Evolutionary conservation across 2,797 vertebrate species (phyloP).

Genomic region (Galaxias olidus): DNA sequence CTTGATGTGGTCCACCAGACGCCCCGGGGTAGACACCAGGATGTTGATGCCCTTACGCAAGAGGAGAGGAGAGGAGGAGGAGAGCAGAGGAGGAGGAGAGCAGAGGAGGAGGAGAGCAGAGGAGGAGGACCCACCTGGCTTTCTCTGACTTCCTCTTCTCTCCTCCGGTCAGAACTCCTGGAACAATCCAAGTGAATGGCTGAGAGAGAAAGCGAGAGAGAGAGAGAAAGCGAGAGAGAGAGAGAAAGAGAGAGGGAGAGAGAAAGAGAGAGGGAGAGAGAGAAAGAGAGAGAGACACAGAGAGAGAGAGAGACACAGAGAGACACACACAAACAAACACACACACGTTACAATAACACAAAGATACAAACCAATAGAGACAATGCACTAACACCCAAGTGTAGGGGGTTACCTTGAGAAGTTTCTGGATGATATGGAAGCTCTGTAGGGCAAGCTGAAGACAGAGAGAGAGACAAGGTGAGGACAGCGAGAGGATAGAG

Average conservation of each 20-base stretch:
- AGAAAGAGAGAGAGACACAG: neutral
- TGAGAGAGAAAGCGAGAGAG: conserved; percentile 51
- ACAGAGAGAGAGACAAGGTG: neutral
- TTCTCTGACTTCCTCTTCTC: conserved; percentile 97
- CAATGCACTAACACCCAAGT: neutral
- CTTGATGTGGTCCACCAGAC: conserved; percentile 92
- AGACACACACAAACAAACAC: conserved; percentile 5
- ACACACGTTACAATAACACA: too few species aligned
- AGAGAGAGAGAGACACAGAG: conserved; percentile 18
- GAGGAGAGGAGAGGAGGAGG: neutral
- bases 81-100: neutral
- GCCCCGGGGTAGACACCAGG: conserved; percentile 90
- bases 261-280: conserved; percentile 34
- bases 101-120: neutral
- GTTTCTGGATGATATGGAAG: conserved; percentile 89
- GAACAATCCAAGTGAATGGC: conserved; percentile 87
- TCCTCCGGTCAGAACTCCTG: conserved; percentile 96
- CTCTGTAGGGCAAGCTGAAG: conserved; percentile 89
- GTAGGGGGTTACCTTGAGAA: conserved; percentile 95
- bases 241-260: conserved; percentile 45
- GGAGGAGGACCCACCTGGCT: conserved; percentile 81
- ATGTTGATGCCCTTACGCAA: conserved; percentile 95
- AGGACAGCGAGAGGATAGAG: neutral
- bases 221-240: conserved; percentile 4
- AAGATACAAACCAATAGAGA: neutral